These are phyloP conservation scores for Zosterops hypoxanthus DNA, from an alignment of 2,113 vertebrate species.

Conservation along the genomic window DNA sequence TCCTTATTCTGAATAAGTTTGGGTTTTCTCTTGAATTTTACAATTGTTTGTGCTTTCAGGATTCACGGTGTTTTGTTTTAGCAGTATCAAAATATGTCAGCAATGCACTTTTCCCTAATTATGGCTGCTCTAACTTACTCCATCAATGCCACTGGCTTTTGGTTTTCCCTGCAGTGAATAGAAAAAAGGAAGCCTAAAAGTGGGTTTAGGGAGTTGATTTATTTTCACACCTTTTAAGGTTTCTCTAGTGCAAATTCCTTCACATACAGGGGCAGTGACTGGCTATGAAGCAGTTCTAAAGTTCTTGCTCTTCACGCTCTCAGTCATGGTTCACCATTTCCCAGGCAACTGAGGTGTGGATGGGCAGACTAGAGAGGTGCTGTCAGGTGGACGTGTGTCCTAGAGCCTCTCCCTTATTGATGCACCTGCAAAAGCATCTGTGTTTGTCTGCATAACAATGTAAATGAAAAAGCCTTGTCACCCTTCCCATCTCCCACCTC, in stretches of 20 bases:
- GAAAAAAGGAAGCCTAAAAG: background rate
- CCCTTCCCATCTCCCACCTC: background rate
- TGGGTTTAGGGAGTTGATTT: background rate
- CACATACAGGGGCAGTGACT: rapidly evolving
- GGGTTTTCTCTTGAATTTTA: background rate
- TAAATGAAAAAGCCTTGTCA: background rate
- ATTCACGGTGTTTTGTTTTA: background rate
- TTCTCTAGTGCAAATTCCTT: background rate
- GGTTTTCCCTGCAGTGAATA: background rate
- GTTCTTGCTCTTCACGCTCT: background rate
- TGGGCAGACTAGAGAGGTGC: background rate
- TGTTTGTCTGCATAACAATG: background rate
- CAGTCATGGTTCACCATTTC: background rate
- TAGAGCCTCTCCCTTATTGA: background rate
- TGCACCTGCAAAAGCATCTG: background rate
- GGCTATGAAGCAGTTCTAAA: background rate
- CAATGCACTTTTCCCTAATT: background rate
- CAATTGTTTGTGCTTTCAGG: background rate
- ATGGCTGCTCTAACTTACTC: background rate
- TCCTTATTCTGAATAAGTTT: background rate
- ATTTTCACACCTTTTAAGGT: background rate
- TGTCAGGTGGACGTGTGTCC: rapidly evolving
- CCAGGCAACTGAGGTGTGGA: background rate
- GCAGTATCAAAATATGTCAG: background rate
- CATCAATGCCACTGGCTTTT: background rate